A percentile compares a stretch with the other conserved stretches of the same genome.
phyloP scores from a whole-genome alignment of 2,888 invertebrate species.

The Lagria hirta region DNA sequence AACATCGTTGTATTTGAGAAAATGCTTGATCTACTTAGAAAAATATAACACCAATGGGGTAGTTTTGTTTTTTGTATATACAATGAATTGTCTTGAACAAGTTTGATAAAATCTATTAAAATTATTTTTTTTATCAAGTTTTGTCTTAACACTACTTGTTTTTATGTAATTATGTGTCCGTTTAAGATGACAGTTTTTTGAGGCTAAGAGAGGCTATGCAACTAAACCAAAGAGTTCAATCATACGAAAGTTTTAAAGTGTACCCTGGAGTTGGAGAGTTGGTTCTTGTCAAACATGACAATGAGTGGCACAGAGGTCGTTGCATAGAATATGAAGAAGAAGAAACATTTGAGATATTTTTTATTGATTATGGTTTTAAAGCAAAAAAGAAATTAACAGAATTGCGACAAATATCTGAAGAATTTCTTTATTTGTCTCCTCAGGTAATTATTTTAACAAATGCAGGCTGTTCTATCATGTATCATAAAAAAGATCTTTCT shows the following conservation, averaged over 20 bases:
- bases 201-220: constrained; percentile 31
- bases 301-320: constrained; percentile 35
- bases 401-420: constrained; percentile 35
- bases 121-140: too few relatives aligned
- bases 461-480: not conserved
- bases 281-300: constrained; percentile 34
- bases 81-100: too few relatives aligned
- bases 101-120: too few relatives aligned
- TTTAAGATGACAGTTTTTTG: constrained; percentile 13
- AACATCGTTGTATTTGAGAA: too few relatives aligned
- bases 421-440: constrained; percentile 37
- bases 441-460: constrained; percentile 35
- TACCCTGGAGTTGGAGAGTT: constrained; percentile 40
- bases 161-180: not conserved
- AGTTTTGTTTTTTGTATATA: too few relatives aligned
- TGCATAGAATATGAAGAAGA: constrained; percentile 1
- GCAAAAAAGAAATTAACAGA: constrained; percentile 28
- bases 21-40: too few relatives aligned
- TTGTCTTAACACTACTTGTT: too few relatives aligned
- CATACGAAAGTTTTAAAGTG: constrained; percentile 36
- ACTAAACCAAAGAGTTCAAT: constrained; percentile 13
- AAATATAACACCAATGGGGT: too few relatives aligned
- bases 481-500: not conserved
- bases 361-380: constrained; percentile 40
- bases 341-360: constrained; percentile 31